Base-by-base conservation (phyloP, 2,888 invertebrate species). In the Drosophila meridionalis region DNA sequence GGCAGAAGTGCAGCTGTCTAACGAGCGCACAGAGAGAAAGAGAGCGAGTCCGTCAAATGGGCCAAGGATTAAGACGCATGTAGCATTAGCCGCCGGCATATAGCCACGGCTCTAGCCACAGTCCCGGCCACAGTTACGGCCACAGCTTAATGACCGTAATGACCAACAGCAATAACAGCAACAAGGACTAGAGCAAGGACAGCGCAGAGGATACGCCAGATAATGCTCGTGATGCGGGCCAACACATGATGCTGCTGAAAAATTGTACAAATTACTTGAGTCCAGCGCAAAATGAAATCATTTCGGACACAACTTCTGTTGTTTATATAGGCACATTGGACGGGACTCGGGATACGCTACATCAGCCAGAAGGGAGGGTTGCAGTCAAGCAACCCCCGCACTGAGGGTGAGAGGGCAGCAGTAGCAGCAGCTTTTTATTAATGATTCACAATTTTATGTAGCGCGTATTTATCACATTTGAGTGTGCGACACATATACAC, bases 241-340 rank as follows among this genome's bases (percentile, higher is more conserved):
- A 69, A 76, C 87, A 87, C 90, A 87, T 88, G 90, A 90, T 88
- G 87, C 74, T 76, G 89, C 87, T 90, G 90, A 90, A 90, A 90
- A 86, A 88, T 88, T 80, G 87, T 82, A 90, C 87, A 88, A 88
- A 88, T 88, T 88, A 88, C 87, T 86, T 80, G 76, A 79, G 73
- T 71, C 77, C 63, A 45, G 72, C 75, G 65, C 76, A 77, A 83
- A 82, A 82, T 73, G 83, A 79, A 82, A 86, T 82, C 80, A 83
- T 86, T 78, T 78, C 69, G 53, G 68, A 74, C 62, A 83, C 60
- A 78, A 75, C 58, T 72, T 77, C 62, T 75, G 68, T 70, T 87
- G 90, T 86, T 88, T 90, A 73, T 78, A 76, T 79, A 80, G 82
- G 77, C 67, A 71, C 65, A 55, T 63, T 48, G 59, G 12, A 57